These are phyloP conservation scores for Mungos mungo DNA, from an alignment of 2,113 vertebrate species.

Conservation along the genomic window DNA sequence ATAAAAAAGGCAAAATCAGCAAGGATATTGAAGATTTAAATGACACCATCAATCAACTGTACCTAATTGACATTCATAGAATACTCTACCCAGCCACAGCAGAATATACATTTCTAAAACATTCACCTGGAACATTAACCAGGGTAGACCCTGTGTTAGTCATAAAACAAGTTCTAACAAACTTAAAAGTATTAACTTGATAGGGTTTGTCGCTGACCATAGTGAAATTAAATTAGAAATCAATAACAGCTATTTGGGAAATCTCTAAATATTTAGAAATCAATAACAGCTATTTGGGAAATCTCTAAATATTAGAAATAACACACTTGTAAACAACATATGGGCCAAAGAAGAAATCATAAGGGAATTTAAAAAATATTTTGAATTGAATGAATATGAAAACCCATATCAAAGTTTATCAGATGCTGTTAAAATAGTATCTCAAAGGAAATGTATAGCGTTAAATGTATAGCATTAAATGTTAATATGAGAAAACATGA, in stretches of 20 bases:
- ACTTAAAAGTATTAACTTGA: conserved; percentile 11
- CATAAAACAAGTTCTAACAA: neutral
- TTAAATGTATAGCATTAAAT: neutral
- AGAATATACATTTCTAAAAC: conserved; percentile 18
- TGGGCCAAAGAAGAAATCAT: conserved; percentile 16
- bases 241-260: conserved; percentile 10
- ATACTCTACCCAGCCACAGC: neutral
- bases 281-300: conserved; percentile 10
- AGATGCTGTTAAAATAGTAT: neutral
- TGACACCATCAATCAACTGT: neutral
- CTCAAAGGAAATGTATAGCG: neutral
- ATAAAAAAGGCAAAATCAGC: conserved; percentile 2
- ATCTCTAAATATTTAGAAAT: neutral
- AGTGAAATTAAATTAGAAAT: conserved; percentile 57
- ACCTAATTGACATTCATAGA: neutral
- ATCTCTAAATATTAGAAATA: neutral
- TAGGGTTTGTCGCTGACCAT: neutral
- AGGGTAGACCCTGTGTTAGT: neutral
- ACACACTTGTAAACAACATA: neutral
- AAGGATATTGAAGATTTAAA: neutral
- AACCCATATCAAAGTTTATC: neutral
- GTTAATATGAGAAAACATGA: neutral
- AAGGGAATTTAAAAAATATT: conserved; percentile 31
- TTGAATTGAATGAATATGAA: conserved; percentile 41
- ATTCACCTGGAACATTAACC: neutral